These are phyloP conservation scores for Caranx melampygus DNA, from an alignment of 2,113 vertebrate genomes.

Conservation along the genomic window DNA sequence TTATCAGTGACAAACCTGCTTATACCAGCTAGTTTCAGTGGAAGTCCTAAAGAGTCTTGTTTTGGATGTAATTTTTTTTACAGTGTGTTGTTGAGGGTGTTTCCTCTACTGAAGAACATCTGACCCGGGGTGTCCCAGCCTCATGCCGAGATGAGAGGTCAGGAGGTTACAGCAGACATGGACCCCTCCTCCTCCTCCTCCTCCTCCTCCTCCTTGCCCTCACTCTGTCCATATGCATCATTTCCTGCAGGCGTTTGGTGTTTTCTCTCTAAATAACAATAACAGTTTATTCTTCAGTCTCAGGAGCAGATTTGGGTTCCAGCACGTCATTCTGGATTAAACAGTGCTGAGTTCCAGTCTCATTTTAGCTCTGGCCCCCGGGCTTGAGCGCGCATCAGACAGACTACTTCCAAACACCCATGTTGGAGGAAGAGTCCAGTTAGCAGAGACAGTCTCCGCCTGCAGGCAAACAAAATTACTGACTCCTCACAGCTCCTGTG, in stretches of 20 bases:
- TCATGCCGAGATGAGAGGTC: slow-evolving; percentile 31
- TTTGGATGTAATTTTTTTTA: neutral
- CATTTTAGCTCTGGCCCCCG: slow-evolving; percentile 65
- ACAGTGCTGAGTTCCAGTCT: slow-evolving; percentile 43
- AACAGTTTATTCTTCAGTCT: slow-evolving; percentile 56
- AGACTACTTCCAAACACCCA: slow-evolving; percentile 32
- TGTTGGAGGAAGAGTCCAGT: slow-evolving; percentile 25
- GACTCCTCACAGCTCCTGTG: slow-evolving; percentile 10
- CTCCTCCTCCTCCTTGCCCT: slow-evolving; percentile 16
- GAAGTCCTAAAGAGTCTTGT: neutral
- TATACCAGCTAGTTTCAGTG: no score
- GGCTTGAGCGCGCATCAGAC: slow-evolving; percentile 45
- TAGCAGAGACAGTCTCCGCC: slow-evolving; percentile 28
- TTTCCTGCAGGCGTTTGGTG: slow-evolving; percentile 50
- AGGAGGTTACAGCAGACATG: slow-evolving; percentile 17
- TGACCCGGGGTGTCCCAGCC: slow-evolving; percentile 20
- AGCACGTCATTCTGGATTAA: slow-evolving; percentile 64
- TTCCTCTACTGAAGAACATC: slow-evolving; percentile 27
- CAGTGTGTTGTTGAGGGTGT: neutral
- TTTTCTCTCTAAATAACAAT: slow-evolving; percentile 48
- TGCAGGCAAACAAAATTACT: slow-evolving; percentile 11
- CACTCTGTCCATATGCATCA: slow-evolving; percentile 22
- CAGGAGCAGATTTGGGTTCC: slow-evolving; percentile 45
- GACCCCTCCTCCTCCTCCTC: slow-evolving; percentile 10
- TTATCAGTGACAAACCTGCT: no score